phyloP scores from a whole-genome alignment of 2,797 vertebrate species.

The Morelia viridis region DNA sequence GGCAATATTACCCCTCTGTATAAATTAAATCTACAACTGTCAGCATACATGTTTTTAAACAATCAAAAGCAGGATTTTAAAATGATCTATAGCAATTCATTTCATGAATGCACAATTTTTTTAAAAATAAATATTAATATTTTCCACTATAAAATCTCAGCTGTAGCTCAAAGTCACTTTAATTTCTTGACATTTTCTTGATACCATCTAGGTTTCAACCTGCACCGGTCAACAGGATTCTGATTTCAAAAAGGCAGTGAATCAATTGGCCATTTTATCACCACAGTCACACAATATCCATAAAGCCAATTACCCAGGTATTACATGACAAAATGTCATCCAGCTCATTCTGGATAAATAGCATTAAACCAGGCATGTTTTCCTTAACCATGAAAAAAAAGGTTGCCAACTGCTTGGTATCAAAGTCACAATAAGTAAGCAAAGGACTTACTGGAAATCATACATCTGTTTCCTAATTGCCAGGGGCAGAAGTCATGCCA shows the following conservation, averaged over 20 bases:
- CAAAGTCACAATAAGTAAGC: background rate
- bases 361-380: background rate
- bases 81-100: background rate
- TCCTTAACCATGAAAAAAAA: background rate
- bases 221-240: constrained; percentile 76
- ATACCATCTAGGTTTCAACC: constrained; percentile 77
- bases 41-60: background rate
- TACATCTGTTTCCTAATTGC: too few relatives aligned
- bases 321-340: background rate
- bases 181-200: constrained; percentile 55
- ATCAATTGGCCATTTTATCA: constrained; percentile 75
- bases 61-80: background rate
- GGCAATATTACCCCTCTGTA: background rate
- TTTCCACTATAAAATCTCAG: constrained; percentile 64
- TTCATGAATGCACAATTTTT: background rate
- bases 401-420: background rate
- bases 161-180: constrained; percentile 25
- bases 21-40: background rate
- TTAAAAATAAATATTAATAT: background rate
- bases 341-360: background rate
- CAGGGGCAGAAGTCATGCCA: too few relatives aligned
- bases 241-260: constrained; percentile 76
- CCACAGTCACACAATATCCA: constrained; percentile 83
- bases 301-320: constrained; percentile 72
- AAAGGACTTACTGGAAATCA: too few relatives aligned